Evolutionary conservation across 2,888 invertebrate genomes (phyloP), one percentile per base, ranked within the genome.

Genomic region (Tenodera sinensis): DNA sequence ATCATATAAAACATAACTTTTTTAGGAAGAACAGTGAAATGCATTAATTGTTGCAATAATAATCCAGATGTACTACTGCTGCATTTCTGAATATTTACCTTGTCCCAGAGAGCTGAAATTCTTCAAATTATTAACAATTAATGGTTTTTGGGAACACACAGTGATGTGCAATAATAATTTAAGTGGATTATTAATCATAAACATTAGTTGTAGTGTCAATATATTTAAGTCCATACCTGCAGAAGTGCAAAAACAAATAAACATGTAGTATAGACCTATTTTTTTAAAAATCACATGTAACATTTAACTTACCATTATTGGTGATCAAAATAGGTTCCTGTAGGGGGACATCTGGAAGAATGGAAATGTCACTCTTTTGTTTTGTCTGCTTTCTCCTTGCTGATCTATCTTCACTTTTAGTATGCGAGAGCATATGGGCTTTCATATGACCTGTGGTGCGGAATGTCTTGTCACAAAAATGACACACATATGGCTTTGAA

Each of bases 251-350:
- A 34, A 34, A 34, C 1, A 42, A 42, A 12, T 42, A 1, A 42
- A 42, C 9, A 42, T 6, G 0, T 42, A 6, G 42, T 42, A 42
- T 12, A 12, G 42, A 12, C 42, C 9, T 42, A 12, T 6, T 42
- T 42, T 42, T 42, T 42, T 42, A 12, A 42, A 42, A 12, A 71
- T 6, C 8, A 71, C 20, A 54, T 15, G 1, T 20, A 20, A 71
- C 6, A 71, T 71, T 25, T 82, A 7, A 83, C 83, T 30, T 89
- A 89, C 90, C 89, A 87, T 88, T 88, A 27, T 94, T 94, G 27
- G 94, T 95, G 84, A 95, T 94, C 14, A 95, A 92, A n/a, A 95
- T 93, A 3, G 95, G 95, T 90, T 95, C 95, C 91, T 94, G 94
- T 82, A 95, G 92, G 1, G 94, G 93, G 85, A 95, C 93, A 90